phyloP scores from a whole-genome alignment of 1,140 invertebrate species.

The Lasaia peninsularis region DNA sequence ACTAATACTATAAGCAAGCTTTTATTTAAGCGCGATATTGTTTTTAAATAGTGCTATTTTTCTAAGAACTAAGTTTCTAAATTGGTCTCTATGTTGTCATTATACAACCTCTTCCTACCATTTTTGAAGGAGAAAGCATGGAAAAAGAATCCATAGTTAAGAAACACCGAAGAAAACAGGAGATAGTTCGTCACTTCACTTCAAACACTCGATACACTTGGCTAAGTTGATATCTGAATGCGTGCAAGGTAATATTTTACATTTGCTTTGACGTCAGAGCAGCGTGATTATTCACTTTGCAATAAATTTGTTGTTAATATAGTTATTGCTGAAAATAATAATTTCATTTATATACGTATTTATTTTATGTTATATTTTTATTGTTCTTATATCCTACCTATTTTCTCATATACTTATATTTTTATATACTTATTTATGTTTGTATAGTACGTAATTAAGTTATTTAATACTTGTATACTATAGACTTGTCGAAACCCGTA shows the following conservation, averaged over 20 bases:
- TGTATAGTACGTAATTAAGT: too few relatives aligned
- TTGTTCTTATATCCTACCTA: too few relatives aligned
- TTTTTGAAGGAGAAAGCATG: slow-evolving; percentile 74
- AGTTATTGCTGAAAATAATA: background rate
- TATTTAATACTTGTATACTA: too few relatives aligned
- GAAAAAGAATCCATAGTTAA: slow-evolving; percentile 72
- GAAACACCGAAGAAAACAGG: slow-evolving; percentile 30
- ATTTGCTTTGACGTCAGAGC: background rate
- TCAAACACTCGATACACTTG: slow-evolving; percentile 19
- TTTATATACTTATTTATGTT: too few relatives aligned
- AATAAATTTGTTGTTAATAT: background rate
- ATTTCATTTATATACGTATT: too few relatives aligned
- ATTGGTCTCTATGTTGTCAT: slow-evolving; percentile 48
- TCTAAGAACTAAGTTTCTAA: slow-evolving; percentile 17
- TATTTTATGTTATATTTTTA: too few relatives aligned
- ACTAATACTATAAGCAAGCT: slow-evolving; percentile 6
- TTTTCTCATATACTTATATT: too few relatives aligned
- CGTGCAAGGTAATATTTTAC: slow-evolving; percentile 13
- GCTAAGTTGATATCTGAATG: slow-evolving; percentile 28
- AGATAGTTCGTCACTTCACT: slow-evolving; percentile 21
- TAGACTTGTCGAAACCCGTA: too few relatives aligned
- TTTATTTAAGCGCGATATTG: background rate
- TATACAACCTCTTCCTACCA: slow-evolving; percentile 77
- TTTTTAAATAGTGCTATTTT: slow-evolving; percentile 3
- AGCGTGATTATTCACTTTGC: slow-evolving; percentile 1